Conservation (phyloP, 2,113 vertebrate species). For the Vicugna pacos region DNA sequence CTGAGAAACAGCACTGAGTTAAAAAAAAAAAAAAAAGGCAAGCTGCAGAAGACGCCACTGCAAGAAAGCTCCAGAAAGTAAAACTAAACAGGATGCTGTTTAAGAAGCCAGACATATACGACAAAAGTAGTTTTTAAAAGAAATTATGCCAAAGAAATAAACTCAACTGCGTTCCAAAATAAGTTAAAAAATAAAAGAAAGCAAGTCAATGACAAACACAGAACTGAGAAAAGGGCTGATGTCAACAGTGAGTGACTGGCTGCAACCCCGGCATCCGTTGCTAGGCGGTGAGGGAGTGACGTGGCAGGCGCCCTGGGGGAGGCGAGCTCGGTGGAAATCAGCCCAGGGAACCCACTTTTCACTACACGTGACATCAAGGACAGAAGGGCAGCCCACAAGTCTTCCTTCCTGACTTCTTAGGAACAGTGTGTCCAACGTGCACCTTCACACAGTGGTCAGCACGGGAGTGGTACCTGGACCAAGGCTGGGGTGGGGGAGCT, state of each 20-base stretch:
- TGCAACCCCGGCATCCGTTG: fast-evolving
- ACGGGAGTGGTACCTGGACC: fast-evolving
- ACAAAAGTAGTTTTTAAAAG: not conserved
- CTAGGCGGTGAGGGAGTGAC: fast-evolving
- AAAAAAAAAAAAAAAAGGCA: not conserved
- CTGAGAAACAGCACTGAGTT: not conserved
- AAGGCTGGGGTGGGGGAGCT: not conserved
- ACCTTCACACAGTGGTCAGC: fast-evolving
- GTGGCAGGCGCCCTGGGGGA: fast-evolving
- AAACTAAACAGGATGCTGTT: fast-evolving
- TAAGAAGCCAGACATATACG: fast-evolving
- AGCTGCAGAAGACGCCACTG: not conserved
- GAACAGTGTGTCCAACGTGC: fast-evolving
- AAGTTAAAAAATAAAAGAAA: too few species aligned
- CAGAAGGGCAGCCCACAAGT: fast-evolving
- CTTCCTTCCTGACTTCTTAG: not conserved
- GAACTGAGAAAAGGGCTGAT: too few species aligned
- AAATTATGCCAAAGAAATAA: too few species aligned
- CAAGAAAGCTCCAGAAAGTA: not conserved
- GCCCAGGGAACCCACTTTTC: not conserved
- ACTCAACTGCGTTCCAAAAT: too few species aligned
- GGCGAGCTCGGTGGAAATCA: fast-evolving
- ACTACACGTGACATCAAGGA: not conserved
- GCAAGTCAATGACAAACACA: not conserved
- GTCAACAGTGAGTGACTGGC: fast-evolving